Evolutionary conservation across 1,140 invertebrate species (phyloP), one percentile per base, ranked within the genome.

Genomic region (Drosophila willistoni): DNA sequence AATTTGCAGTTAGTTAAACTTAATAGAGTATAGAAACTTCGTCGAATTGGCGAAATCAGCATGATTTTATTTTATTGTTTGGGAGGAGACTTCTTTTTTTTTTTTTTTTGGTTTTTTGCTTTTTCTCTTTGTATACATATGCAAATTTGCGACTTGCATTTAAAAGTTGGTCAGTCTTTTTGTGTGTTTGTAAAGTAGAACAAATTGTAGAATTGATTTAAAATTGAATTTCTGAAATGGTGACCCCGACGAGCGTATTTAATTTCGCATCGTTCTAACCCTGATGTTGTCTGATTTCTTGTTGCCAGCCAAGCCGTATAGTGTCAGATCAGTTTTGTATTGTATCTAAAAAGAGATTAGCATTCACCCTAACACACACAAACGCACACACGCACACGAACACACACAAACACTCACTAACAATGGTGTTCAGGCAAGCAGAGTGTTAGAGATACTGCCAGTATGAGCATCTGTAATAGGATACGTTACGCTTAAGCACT

Each of bases 401-500:
- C 19, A 17, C 22, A 33, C 17, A 42, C 33, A 39, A 13, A 42
- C 41, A 34, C 14, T 10, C 10, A 41, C 7, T 55, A 34, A 59
- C 14, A 36, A 59, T 36, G 39, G 33, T 36, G 14, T 17, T 59
- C 69, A 65, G 68, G 68, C 62, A 68, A 39, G 19, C 17, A 65
- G 54, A 36, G 29, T 47, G 17, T 17, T 33, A 36, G 29, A 29
- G 29, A 25, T 3, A 25, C 22, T 29, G 29, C 29, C 29, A 29
- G 29, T 29, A 29, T 29, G 29, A 29, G 39, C 19, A 29, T 54
- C 17, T 54, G 78, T 76, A 80, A 80, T 80, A 33, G 67, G 72
- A 80, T 71, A 71, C 41, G 60, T 51, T 17, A 60, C 25, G 36
- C 54, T 34, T 19, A 17, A 42, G 14, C 57, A 51, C 44, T 62